phyloP scores from a whole-genome alignment of 2,797 vertebrate genomes.

The Syndactyla subalaris region DNA sequence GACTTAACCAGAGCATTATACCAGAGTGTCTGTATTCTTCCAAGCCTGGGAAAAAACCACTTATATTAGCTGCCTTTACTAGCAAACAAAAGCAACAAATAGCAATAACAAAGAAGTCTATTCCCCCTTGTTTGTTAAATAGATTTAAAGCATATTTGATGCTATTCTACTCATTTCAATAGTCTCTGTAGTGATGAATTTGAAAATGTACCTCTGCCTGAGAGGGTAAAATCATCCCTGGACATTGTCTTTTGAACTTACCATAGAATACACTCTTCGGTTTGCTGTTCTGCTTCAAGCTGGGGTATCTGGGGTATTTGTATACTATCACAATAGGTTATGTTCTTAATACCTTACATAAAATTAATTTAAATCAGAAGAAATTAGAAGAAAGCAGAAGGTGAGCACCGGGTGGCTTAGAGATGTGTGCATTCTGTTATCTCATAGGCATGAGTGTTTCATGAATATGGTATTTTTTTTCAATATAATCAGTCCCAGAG shows the following conservation, averaged over 20 bases:
- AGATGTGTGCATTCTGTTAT: neutral
- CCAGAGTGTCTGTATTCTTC: neutral
- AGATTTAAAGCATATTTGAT: neutral
- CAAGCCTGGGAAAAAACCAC: neutral
- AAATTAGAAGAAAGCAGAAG: neutral
- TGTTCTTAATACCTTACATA: neutral
- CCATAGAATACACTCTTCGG: neutral
- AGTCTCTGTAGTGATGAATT: neutral
- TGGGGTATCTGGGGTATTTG: neutral
- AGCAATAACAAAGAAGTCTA: neutral
- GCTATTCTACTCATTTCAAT: neutral
- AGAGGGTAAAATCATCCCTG: neutral
- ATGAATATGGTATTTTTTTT: neutral
- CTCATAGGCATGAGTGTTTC: neutral
- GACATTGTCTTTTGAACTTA: neutral
- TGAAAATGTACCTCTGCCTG: neutral
- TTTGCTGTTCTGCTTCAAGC: neutral
- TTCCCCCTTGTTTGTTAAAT: neutral
- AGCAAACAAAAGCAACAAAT: neutral
- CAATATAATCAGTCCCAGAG: neutral
- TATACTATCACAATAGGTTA: neutral
- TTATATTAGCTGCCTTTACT: neutral
- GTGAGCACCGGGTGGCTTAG: neutral
- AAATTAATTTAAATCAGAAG: neutral
- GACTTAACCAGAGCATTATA: constrained; percentile 10